These are phyloP conservation scores for Drosophila gunungcola DNA, from an alignment of 1,140 invertebrate species.

Conservation along the genomic window DNA sequence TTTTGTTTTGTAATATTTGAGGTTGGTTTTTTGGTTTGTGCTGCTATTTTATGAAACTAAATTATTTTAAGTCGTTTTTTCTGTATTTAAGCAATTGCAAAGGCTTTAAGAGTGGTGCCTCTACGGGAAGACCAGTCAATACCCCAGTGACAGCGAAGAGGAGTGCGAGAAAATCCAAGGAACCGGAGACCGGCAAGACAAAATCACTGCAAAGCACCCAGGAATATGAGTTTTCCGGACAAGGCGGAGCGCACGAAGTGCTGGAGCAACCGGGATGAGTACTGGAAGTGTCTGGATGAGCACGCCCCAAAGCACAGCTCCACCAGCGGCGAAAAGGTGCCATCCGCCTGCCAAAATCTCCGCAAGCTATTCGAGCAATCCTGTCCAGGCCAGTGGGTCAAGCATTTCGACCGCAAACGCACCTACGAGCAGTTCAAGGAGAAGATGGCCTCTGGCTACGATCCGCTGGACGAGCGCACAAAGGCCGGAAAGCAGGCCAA, in stretches of 20 bases:
- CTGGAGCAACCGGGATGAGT: conserved; percentile 93
- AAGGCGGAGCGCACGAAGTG: conserved; percentile 93
- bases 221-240: conserved; percentile 92
- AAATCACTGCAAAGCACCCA: conserved; percentile 8
- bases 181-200: background rate
- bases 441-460: conserved; percentile 94
- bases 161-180: background rate
- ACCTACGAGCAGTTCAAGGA: conserved; percentile 95
- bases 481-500: conserved; percentile 39
- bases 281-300: conserved; percentile 95
- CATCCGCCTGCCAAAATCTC: conserved; percentile 89
- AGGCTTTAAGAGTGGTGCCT: background rate
- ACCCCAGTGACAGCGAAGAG: background rate
- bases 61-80: background rate
- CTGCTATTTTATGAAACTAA: conserved; percentile 6
- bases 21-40: conserved; percentile 27
- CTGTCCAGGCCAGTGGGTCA: conserved; percentile 96
- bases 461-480: conserved; percentile 86
- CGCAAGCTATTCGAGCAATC: conserved; percentile 92
- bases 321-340: conserved; percentile 82
- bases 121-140: background rate
- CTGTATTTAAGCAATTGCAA: background rate
- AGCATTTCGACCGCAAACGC: conserved; percentile 96
- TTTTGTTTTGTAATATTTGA: conserved; percentile 53
- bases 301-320: conserved; percentile 85